Evolutionary conservation across 2,797 vertebrate genomes (phyloP), one percentile per base, ranked within the genome.

Genomic region (Scleropages formosus): DNA sequence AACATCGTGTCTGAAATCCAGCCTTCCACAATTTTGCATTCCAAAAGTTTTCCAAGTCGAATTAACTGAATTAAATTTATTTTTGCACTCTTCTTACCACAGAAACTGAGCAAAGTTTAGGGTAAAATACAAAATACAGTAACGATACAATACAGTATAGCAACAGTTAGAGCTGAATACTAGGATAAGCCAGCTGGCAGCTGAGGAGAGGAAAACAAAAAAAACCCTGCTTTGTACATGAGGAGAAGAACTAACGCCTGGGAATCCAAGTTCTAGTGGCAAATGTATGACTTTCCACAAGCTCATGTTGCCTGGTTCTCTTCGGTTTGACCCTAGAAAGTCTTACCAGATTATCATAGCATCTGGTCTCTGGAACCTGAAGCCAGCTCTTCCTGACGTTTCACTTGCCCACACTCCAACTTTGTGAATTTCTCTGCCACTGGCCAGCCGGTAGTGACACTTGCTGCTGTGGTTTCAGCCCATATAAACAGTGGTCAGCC

Each of bases 281-380:
- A n/a, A n/a, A n/a, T 78, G 64, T 44, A 60, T 74, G 80, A 85
- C 90, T 87, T 89, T 84, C 87, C 87, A 85, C 84, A 85, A 83
- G 87, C 85, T 91, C 82, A 72, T 85, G 87, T 92, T 92, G 88
- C 89, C 87, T 88, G 86, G 84, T 85, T 85, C 84, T 84, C 86
- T 83, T 81, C 81, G 82, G 81, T 82, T 82, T 89, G 89, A 89
- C 88, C 88, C 86, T 82, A 86, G 84, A 49, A 73, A 81, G 86
- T 86, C 86, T 83, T 82, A n/a, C 67, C 79, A 89, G 88, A 92
- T 92, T 89, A 92, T 85, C 84, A 85, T 85, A 88, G 88, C 90
- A 92, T 91, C 84, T 90, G 91, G 88, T 83, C 86, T 75, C 77
- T 89, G 90, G 87, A 92, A 90, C 86, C 78, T 77, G 90, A 92